phyloP scores from a whole-genome alignment of 2,113 vertebrate genomes.

The Elachura formosa region DNA sequence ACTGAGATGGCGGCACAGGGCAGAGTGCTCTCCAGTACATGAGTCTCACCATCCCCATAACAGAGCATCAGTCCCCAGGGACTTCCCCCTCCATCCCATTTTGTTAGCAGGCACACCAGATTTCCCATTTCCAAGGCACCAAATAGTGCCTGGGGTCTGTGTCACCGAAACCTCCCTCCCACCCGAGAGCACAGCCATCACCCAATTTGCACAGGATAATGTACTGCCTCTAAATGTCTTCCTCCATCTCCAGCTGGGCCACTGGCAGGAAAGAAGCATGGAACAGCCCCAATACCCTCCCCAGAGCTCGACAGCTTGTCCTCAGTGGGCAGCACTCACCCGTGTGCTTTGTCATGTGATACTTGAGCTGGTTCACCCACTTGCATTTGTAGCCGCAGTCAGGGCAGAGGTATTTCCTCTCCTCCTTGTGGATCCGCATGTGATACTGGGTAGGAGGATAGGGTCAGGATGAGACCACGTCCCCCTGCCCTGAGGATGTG shows the following conservation, averaged over 20 bases:
- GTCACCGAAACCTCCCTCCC: neutral
- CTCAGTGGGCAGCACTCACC: conserved; percentile 64
- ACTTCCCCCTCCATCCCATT: neutral
- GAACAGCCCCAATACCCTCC: neutral
- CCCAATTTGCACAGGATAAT: accelerated
- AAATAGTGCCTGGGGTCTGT: neutral
- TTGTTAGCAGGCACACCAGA: neutral
- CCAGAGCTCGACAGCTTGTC: accelerated
- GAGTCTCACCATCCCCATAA: neutral
- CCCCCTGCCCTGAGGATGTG: neutral
- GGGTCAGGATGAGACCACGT: neutral
- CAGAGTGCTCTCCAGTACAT: neutral
- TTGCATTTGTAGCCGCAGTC: conserved; percentile 99
- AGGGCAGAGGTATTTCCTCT: conserved; percentile 93
- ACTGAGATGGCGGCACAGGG: accelerated
- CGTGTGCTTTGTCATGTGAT: conserved; percentile 98
- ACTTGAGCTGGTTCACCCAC: conserved; percentile 97
- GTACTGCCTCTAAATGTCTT: neutral
- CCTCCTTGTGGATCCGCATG: conserved; percentile 94
- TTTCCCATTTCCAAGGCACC: neutral
- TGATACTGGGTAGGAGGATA: conserved; percentile 79
- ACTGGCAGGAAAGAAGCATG: neutral
- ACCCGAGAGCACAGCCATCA: too few relatives aligned
- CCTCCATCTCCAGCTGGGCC: neutral
- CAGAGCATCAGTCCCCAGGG: neutral